A percentile compares a stretch with the other conserved stretches of the same genome.
Evolutionary conservation across 1,140 invertebrate species (phyloP).

Genomic region (Caenorhabditis inopinata): DNA sequence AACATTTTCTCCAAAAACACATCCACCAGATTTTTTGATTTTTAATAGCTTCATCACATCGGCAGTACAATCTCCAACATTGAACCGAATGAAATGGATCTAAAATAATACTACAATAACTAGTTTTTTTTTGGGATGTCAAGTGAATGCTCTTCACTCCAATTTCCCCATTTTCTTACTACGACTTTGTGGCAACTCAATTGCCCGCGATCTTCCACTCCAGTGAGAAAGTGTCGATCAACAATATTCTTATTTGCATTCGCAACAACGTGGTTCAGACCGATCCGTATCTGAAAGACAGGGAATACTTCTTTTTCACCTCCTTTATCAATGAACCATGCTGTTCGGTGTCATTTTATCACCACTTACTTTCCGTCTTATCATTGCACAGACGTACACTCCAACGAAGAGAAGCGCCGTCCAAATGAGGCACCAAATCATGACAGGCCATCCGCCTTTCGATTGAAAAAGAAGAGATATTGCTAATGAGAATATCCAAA

Average conservation of each 20-base stretch:
- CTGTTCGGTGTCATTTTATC: neutral
- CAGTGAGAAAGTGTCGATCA: slow-evolving; percentile 35
- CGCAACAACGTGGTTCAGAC: slow-evolving; percentile 40
- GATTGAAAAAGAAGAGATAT: slow-evolving; percentile 29
- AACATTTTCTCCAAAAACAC: slow-evolving; percentile 24
- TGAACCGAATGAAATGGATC: slow-evolving; percentile 44
- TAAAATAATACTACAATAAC: too few species aligned
- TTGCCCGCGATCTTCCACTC: slow-evolving; percentile 45
- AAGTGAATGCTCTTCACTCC: too few species aligned
- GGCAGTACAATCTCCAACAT: slow-evolving; percentile 26
- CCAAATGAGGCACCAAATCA: slow-evolving; percentile 46
- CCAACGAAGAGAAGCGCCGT: slow-evolving; percentile 31
- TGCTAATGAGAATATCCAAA: slow-evolving; percentile 7
- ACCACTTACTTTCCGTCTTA: slow-evolving; percentile 27
- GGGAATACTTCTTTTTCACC: neutral
- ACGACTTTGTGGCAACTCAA: slow-evolving; percentile 45
- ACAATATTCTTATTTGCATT: slow-evolving; percentile 40
- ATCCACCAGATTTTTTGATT: slow-evolving; percentile 23
- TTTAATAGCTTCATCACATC: slow-evolving; percentile 33
- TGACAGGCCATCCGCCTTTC: slow-evolving; percentile 41
- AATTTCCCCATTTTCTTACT: slow-evolving; percentile 17
- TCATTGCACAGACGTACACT: slow-evolving; percentile 38
- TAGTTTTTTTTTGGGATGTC: too few species aligned
- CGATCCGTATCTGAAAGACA: slow-evolving; percentile 41
- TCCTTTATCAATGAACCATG: neutral